Base-by-base conservation (phyloP, 2,113 vertebrate species). In the Ceratotherium simum region DNA sequence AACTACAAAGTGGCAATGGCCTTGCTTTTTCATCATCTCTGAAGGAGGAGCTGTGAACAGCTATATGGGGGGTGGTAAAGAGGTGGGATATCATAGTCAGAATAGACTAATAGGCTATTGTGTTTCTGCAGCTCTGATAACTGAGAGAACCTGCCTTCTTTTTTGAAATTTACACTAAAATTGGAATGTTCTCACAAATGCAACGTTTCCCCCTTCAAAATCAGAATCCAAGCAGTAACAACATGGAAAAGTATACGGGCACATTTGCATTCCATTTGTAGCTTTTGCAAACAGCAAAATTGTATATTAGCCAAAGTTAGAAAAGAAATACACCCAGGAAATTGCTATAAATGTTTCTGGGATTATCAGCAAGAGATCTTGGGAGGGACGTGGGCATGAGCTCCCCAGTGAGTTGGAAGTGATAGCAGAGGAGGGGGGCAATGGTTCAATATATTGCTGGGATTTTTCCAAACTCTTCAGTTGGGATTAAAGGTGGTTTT, bases 231-330 rank as follows among this genome's bases (percentile, higher is more conserved):
- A 79, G 97, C 62, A 80, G 90, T 96, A 92, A 96, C 96, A 85
- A 96, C 51, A 79, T 12, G 54, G 84, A 96, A 97, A 97, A 97
- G 96, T 91, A 88, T 91, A 85, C 7, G 64, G 96, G 82, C 95
- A 91, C 87, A 95, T 98, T 98, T 98, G 98, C 98, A 97, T 98
- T 98, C 98, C 96, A 97, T 97, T 97, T 97, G 97, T 98, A 98
- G 98, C 98, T 98, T 98, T 98, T 95, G 96, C 96, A 98, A 98
- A 97, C 96, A 98, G 89, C 96, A 98, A 97, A 97, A 98, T 96
- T 98, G 95, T 98, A 89, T 97, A 98, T 98, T 96, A 98, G 90
- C 95, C 92, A 85, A 90, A 96, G 85, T 85, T 83, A 82, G 70
- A 21, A 88, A 95, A 83, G 91, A 83, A 87, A 36, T 69, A 29